phyloP scores from a whole-genome alignment of 1,140 invertebrate species.

The Drosophila trapezifrons region DNA sequence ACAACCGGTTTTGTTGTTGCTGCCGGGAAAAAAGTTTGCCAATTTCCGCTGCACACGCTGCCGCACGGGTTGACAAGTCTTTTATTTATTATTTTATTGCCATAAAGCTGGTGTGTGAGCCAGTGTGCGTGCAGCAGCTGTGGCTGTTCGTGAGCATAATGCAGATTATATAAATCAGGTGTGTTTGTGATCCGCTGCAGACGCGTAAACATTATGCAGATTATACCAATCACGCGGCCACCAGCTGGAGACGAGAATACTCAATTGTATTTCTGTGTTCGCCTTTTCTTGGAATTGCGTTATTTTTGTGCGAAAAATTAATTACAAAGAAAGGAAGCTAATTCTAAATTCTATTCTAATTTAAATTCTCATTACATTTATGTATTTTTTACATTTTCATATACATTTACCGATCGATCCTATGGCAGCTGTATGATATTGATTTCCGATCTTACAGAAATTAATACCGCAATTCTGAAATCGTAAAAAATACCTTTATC shows the following conservation, averaged over 20 bases:
- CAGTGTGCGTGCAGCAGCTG: conserved; percentile 10
- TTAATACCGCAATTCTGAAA: too few relatives aligned
- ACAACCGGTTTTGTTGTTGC: conserved; percentile 42
- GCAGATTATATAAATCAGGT: conserved; percentile 27
- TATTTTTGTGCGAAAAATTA: not conserved
- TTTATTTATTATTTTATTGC: conserved; percentile 2
- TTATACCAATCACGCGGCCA: not conserved
- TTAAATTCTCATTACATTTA: too few relatives aligned
- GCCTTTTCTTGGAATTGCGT: not conserved
- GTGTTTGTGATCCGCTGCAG: not conserved
- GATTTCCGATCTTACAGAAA: too few relatives aligned
- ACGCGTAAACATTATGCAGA: conserved; percentile 7
- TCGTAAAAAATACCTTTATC: too few relatives aligned
- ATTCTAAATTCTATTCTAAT: too few relatives aligned
- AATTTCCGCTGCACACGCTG: conserved; percentile 34
- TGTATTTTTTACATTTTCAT: too few relatives aligned
- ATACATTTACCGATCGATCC: too few relatives aligned
- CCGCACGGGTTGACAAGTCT: conserved; percentile 21
- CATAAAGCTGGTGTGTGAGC: not conserved
- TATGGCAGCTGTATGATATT: too few relatives aligned
- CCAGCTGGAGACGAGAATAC: not conserved
- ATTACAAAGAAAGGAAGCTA: too few relatives aligned
- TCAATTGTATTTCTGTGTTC: not conserved
- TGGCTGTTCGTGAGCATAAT: conserved; percentile 9
- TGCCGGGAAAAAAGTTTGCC: conserved; percentile 29